These are phyloP conservation scores for Vimba vimba DNA, from an alignment of 2,113 vertebrate species.

Conservation along the genomic window DNA sequence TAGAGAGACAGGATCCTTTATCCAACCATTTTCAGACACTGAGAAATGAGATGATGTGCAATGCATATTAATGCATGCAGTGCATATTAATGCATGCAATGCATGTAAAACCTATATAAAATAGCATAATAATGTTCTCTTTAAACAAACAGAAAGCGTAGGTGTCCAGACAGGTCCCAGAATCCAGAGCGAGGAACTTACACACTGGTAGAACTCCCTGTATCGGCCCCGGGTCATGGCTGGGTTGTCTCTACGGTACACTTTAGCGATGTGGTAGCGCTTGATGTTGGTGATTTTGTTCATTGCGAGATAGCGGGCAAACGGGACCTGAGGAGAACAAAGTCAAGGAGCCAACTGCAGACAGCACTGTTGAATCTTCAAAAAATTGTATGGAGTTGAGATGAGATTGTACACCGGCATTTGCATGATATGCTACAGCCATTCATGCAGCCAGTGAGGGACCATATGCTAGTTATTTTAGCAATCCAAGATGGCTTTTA, in stretches of 20 bases:
- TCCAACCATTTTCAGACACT: too few species aligned
- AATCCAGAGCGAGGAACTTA: conserved; percentile 73
- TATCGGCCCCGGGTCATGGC: conserved; percentile 91
- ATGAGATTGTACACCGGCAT: neutral
- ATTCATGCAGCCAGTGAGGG: neutral
- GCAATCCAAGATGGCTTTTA: neutral
- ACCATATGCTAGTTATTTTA: neutral
- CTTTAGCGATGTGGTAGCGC: conserved; percentile 94
- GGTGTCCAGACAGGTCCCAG: too few species aligned
- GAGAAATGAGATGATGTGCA: too few species aligned
- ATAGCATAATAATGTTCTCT: too few species aligned
- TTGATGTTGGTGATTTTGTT: conserved; percentile 96
- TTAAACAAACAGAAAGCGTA: too few species aligned
- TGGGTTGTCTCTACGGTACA: conserved; percentile 94
- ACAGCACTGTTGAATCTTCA: neutral
- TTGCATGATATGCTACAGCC: neutral
- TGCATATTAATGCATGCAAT: too few species aligned
- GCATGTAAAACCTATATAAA: too few species aligned
- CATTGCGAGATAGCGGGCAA: conserved; percentile 95
- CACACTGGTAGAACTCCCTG: conserved; percentile 96
- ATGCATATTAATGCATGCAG: too few species aligned
- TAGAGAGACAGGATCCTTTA: too few species aligned
- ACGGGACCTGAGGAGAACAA: conserved; percentile 84
- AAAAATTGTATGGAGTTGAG: neutral
- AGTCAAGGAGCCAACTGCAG: conserved; percentile 75